Conservation (phyloP, 1,140 invertebrate species). For the Drosophila sechellia region DNA sequence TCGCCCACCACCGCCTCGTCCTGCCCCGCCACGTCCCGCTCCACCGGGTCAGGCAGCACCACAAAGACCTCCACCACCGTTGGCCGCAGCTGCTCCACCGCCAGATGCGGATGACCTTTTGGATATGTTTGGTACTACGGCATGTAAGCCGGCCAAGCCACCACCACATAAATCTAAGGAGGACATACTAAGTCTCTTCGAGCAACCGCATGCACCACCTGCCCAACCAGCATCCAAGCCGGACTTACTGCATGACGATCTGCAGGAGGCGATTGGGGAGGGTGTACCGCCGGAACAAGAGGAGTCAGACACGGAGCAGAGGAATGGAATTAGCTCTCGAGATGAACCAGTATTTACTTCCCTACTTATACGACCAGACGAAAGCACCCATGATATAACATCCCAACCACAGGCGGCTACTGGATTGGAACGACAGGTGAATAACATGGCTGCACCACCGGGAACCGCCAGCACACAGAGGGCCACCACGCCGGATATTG, state of each 20-base stretch:
- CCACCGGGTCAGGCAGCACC: conserved; percentile 80
- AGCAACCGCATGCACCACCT: conserved; percentile 84
- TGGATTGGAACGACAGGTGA: conserved; percentile 10
- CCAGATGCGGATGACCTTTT: conserved; percentile 77
- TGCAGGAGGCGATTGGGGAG: conserved; percentile 58
- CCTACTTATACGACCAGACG: conserved; percentile 71
- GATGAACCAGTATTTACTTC: conserved; percentile 77
- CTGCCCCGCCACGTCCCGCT: conserved; percentile 84
- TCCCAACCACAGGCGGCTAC: conserved; percentile 75
- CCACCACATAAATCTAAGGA: conserved; percentile 86
- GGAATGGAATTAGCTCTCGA: conserved; percentile 3
- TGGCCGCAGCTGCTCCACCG: conserved; percentile 11
- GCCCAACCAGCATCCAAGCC: conserved; percentile 72
- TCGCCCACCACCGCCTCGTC: conserved; percentile 82
- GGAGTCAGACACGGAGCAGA: conserved; percentile 3
- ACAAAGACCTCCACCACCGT: conserved; percentile 60
- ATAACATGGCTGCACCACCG: conserved; percentile 51
- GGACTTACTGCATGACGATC: conserved; percentile 86
- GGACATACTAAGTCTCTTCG: conserved; percentile 88
- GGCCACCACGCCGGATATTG: conserved; percentile 80
- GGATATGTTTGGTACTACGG: conserved; percentile 85
- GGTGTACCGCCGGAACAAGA: not conserved
- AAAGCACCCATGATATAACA: conserved; percentile 80
- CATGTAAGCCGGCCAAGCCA: conserved; percentile 79
- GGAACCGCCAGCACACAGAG: conserved; percentile 57